Conservation (phyloP, 2,113 vertebrate species). For the Calyptomena viridis region DNA sequence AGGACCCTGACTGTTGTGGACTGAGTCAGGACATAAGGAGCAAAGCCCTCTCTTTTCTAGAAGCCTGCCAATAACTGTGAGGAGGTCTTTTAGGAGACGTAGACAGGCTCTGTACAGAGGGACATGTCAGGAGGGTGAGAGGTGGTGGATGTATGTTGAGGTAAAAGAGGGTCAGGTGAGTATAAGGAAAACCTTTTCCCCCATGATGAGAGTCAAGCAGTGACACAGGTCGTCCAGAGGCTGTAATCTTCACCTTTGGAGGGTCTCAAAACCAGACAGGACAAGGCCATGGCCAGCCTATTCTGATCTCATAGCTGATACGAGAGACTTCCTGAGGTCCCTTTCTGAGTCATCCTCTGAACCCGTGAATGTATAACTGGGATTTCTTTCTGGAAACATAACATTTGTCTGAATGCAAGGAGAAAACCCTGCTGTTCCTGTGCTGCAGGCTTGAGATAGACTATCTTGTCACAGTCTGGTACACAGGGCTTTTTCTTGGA, state of each 20-base stretch:
- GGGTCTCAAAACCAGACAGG: neutral
- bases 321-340: neutral
- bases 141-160: neutral
- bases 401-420: neutral
- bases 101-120: neutral
- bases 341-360: neutral
- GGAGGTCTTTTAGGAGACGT: neutral
- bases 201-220: neutral
- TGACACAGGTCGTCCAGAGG: neutral
- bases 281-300: neutral
- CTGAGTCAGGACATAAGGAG: neutral
- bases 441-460: neutral
- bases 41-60: neutral
- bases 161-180: neutral
- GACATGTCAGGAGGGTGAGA: neutral
- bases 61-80: neutral
- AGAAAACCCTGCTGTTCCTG: neutral
- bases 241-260: neutral
- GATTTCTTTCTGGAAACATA: neutral
- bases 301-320: neutral
- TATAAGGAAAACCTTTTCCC: neutral
- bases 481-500: neutral
- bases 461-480: neutral
- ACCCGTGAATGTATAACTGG: neutral
- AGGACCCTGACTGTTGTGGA: neutral